Conservation (phyloP, 2,113 vertebrate genomes). For the Brachirus orientalis region DNA sequence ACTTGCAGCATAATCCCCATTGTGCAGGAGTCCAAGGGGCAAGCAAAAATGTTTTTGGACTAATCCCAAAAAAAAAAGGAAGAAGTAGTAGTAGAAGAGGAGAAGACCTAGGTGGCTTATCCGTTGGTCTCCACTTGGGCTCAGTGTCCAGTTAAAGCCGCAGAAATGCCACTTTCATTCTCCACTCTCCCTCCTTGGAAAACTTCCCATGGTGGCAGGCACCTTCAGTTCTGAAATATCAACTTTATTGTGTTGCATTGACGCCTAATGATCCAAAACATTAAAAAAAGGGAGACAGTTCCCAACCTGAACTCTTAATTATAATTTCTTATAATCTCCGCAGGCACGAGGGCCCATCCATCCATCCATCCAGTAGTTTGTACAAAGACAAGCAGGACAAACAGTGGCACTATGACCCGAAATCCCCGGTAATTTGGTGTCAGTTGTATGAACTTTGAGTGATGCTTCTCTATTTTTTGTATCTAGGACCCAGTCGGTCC, state of each 20-base stretch:
- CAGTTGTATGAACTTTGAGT: conserved; percentile 65
- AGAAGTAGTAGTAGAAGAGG: neutral
- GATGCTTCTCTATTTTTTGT: conserved; percentile 7
- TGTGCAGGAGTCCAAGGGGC: conserved; percentile 74
- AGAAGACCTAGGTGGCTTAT: conserved; percentile 24
- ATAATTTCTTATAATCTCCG: neutral
- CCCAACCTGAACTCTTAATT: neutral
- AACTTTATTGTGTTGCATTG: conserved; percentile 55
- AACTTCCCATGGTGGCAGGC: conserved; percentile 66
- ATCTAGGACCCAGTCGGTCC: conserved; percentile 18
- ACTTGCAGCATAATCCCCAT: conserved; percentile 86
- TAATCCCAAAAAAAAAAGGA: conserved; percentile 54
- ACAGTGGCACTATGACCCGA: neutral
- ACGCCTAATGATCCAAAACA: conserved; percentile 10
- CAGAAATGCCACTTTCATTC: conserved; percentile 59
- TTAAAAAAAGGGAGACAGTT: neutral
- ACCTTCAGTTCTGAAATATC: conserved; percentile 42
- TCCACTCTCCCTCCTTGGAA: conserved; percentile 56
- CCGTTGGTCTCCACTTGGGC: neutral
- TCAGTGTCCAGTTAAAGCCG: conserved; percentile 50
- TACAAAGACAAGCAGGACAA: neutral
- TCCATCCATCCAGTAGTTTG: neutral
- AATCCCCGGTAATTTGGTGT: neutral
- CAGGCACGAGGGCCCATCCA: neutral
- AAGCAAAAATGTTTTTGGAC: conserved; percentile 57